Evolutionary conservation across 1,140 invertebrate genomes (phyloP).

Genomic region (Macrosteles quadrilineatus): DNA sequence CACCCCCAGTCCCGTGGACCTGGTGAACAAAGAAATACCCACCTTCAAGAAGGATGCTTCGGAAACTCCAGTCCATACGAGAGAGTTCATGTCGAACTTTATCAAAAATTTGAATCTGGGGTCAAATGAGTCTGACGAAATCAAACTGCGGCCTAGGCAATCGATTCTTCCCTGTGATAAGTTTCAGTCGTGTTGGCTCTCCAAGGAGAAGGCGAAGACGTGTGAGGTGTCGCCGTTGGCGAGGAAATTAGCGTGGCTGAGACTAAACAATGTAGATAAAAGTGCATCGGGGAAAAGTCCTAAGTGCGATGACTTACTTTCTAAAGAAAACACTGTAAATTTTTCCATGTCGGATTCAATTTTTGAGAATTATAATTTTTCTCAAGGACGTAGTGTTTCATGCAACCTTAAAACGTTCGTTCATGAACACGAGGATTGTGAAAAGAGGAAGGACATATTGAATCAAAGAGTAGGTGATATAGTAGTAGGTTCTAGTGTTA

Average conservation of each 20-base stretch:
- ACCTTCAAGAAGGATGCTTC: neutral
- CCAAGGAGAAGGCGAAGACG: neutral
- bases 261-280: conserved; percentile 27
- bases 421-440: neutral
- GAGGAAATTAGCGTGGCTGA: conserved; percentile 36
- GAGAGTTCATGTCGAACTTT: conserved; percentile 7
- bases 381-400: too few relatives aligned
- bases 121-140: conserved; percentile 8
- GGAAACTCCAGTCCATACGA: conserved; percentile 15
- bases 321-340: too few relatives aligned
- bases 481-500: conserved; percentile 11
- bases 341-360: too few relatives aligned
- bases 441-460: neutral
- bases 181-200: neutral
- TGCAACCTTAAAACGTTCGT: too few relatives aligned
- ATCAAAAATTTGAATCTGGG: neutral
- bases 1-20: conserved; percentile 38
- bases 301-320: too few relatives aligned
- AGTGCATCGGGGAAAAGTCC: neutral
- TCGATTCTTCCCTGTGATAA: neutral
- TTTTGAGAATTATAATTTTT: too few relatives aligned
- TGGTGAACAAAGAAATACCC: conserved; percentile 41
- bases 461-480: neutral
- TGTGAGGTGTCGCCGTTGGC: conserved; percentile 40
- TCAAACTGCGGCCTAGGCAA: neutral